These are phyloP conservation scores for Yponomeuta malinellus DNA, from an alignment of 2,888 invertebrate genomes.

Conservation along the genomic window DNA sequence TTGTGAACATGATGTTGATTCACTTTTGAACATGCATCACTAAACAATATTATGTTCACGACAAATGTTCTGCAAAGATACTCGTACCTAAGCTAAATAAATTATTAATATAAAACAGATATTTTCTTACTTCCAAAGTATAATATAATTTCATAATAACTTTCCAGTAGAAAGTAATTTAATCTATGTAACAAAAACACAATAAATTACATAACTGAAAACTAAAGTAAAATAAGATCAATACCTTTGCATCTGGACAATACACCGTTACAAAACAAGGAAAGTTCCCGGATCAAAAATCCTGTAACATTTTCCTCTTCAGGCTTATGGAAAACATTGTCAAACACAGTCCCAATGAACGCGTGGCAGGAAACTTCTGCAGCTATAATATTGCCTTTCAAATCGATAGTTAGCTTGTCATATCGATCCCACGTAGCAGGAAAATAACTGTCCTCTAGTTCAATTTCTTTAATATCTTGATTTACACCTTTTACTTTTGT, in stretches of 20 bases:
- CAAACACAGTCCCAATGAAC: conserved; percentile 58
- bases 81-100: conserved; percentile 29
- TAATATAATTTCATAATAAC: conserved; percentile 3
- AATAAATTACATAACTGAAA: conserved; percentile 21
- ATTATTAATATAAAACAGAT: conserved; percentile 28
- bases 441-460: background rate
- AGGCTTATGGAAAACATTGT: conserved; percentile 40
- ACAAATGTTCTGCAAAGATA: conserved; percentile 29
- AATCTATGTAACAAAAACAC: background rate
- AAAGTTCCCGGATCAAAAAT: conserved; percentile 55
- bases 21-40: background rate
- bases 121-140: background rate
- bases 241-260: conserved; percentile 59
- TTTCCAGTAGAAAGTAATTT: background rate
- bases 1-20: conserved; percentile 66
- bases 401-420: conserved; percentile 45
- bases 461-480: conserved; percentile 18
- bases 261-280: conserved; percentile 61
- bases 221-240: conserved; percentile 57
- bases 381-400: conserved; percentile 60
- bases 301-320: conserved; percentile 46
- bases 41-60: conserved; percentile 65
- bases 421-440: conserved; percentile 18
- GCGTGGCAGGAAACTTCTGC: conserved; percentile 58
- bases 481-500: conserved; percentile 29